Percentiles rank a stretch among this genome's conserved stretches.
Conservation (phyloP, 2,113 vertebrate genomes). For the Dicerorhinus sumatrensis region DNA sequence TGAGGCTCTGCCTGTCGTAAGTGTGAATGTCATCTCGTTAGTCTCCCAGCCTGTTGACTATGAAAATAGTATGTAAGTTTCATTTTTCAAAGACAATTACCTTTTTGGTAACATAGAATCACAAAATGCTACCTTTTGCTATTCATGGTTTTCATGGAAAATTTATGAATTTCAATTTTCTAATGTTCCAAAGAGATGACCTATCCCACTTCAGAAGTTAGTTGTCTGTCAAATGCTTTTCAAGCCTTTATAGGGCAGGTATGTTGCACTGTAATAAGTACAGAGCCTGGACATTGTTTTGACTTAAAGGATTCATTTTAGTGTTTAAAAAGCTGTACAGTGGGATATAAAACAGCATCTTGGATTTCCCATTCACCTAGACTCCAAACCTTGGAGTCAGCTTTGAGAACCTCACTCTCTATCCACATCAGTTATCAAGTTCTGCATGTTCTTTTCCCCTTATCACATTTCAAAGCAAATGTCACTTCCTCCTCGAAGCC, state of each 20-base stretch:
- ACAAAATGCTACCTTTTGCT: constrained; percentile 40
- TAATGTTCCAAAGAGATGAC: background rate
- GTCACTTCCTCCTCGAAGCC: background rate
- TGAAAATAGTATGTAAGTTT: background rate
- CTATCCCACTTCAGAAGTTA: background rate
- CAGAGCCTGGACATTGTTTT: background rate
- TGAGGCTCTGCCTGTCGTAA: background rate
- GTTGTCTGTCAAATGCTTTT: constrained; percentile 5
- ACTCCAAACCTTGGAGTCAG: background rate
- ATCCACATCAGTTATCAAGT: background rate
- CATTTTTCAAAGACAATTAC: constrained; percentile 21
- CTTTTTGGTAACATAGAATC: background rate
- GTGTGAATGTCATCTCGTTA: background rate
- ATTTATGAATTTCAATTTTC: constrained; percentile 6
- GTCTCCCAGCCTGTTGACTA: background rate
- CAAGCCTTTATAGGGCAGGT: background rate
- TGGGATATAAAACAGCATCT: background rate
- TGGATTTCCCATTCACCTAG: background rate
- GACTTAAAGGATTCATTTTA: background rate
- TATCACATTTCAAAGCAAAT: constrained; percentile 18
- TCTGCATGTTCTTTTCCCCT: background rate
- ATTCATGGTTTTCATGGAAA: constrained; percentile 31
- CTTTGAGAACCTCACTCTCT: background rate
- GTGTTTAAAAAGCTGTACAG: background rate
- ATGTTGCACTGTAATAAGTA: background rate